Evolutionary conservation across 2,888 invertebrate genomes (phyloP).

Genomic region (Ptilodon capucinus): DNA sequence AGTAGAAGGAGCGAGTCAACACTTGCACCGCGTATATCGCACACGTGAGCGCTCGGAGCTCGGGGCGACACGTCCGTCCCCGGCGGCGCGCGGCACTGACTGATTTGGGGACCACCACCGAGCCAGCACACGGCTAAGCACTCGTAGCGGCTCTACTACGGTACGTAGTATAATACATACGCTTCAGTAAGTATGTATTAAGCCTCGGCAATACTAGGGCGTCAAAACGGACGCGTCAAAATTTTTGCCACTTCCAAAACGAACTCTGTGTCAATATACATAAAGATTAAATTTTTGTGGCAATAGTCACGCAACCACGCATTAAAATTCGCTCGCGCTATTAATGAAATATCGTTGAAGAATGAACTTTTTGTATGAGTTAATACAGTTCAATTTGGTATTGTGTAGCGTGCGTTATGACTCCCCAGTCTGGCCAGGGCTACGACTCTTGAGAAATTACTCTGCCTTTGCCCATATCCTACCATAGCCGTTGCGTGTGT

Average conservation of each 20-base stretch:
- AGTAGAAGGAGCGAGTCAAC: constrained; percentile 76
- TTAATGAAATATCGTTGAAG: no score
- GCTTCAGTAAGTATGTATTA: constrained; percentile 22
- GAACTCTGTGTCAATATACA: no score
- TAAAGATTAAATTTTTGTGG: no score
- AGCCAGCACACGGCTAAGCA: constrained; percentile 22
- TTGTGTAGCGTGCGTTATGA: no score
- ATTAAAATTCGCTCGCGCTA: no score
- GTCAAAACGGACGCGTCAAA: no score
- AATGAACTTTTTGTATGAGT: no score
- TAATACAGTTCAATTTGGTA: no score
- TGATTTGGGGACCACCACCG: constrained; percentile 38
- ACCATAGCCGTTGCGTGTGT: constrained; percentile 29
- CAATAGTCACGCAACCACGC: no score
- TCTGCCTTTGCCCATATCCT: constrained; percentile 29
- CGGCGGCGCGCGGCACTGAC: constrained; percentile 65
- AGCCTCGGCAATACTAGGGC: no score
- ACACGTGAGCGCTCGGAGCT: constrained; percentile 58
- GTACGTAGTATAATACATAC: constrained; percentile 10
- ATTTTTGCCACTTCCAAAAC: no score
- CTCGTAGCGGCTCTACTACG: constrained; percentile 16
- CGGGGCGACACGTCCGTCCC: constrained; percentile 56
- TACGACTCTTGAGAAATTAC: constrained; percentile 21
- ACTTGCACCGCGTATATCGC: constrained; percentile 55
- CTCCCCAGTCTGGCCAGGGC: no score